Base-by-base conservation (phyloP, 1,140 invertebrate species). In the Chironomus striatipennis region DNA sequence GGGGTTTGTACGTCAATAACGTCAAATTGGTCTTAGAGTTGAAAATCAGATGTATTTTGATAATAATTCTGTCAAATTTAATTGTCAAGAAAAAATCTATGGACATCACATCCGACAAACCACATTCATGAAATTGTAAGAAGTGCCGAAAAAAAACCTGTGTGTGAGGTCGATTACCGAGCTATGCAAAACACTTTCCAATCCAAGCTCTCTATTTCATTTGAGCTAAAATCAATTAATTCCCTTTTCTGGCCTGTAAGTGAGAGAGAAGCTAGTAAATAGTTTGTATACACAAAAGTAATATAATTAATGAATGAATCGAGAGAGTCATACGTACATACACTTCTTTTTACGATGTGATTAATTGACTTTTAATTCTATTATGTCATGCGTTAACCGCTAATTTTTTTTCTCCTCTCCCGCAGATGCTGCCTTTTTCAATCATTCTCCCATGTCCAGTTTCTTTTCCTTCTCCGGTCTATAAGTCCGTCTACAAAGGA, bases 331-430 rank as follows among this genome's bases (percentile, higher is more conserved):
- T 57, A 57, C 15, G 12, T 1, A n/a, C 12, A 57, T n/a, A 57
- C 5, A 34, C 24, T 34, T 57, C n/a, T 12, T 57, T 12, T 57
- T 12, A 20, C 7, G 65, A 70, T 21, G 65, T 70, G 65, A 70
- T 70, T 70, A 70, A 70, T 70, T 70, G 65, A 70, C 65, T 20
- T 70, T 70, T 70, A 70, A 70, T 70, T 70, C 65, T 20, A 21
- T 70, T 70, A 70, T 70, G 65, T 70, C 65, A 70, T 57, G 65
- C 65, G 17, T 18, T 70, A 70, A 70, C 65, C 20, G 65, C 65
- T 70, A 70, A 70, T 70, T 70, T 57, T 57, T 2, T 57, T 21
- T 70, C 65, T 21, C n/a, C 10, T n/a, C n/a, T 57, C 47, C 47
- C 9, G 10, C 47, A 57, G 9, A 57, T n/a, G n/a, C 47, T 57